These are phyloP conservation scores for Heteronetta atricapilla DNA, from an alignment of 2,113 vertebrate genomes.

Conservation along the genomic window DNA sequence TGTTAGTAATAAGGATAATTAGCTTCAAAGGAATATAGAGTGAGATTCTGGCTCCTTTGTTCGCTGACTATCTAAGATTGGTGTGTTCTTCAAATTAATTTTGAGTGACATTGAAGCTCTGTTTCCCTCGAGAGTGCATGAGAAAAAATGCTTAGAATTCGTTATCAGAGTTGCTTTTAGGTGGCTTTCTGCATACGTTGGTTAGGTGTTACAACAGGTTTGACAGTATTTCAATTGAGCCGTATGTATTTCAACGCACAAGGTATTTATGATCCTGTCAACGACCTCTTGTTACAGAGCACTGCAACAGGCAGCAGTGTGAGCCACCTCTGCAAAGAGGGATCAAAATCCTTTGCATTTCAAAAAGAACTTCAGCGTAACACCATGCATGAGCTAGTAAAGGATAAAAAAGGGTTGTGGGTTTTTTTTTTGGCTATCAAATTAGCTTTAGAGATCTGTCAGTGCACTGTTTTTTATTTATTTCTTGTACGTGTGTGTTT, in stretches of 20 bases:
- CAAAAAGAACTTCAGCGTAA: not conserved
- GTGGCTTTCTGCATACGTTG: not conserved
- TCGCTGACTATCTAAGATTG: not conserved
- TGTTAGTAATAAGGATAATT: not conserved
- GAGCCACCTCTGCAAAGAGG: not conserved
- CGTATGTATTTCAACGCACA: not conserved
- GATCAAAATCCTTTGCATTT: not conserved
- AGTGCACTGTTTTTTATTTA: not conserved
- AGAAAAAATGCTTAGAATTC: not conserved
- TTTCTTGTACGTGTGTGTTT: not conserved
- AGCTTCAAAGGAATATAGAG: not conserved
- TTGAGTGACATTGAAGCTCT: not conserved
- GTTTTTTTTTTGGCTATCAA: not conserved
- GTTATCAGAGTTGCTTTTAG: not conserved
- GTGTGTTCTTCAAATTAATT: not conserved
- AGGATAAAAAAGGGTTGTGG: no score
- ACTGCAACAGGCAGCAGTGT: not conserved
- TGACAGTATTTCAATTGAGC: not conserved
- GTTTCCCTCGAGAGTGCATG: accelerated
- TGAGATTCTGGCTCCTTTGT: not conserved
- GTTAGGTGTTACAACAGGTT: not conserved
- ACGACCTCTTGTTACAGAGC: not conserved
- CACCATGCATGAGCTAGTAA: not conserved
- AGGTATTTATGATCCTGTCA: not conserved
- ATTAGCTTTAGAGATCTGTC: not conserved